A percentile compares a stretch with the other conserved stretches of the same genome.
Conservation (phyloP, 1,140 invertebrate genomes). For the Drosophila miranda region DNA sequence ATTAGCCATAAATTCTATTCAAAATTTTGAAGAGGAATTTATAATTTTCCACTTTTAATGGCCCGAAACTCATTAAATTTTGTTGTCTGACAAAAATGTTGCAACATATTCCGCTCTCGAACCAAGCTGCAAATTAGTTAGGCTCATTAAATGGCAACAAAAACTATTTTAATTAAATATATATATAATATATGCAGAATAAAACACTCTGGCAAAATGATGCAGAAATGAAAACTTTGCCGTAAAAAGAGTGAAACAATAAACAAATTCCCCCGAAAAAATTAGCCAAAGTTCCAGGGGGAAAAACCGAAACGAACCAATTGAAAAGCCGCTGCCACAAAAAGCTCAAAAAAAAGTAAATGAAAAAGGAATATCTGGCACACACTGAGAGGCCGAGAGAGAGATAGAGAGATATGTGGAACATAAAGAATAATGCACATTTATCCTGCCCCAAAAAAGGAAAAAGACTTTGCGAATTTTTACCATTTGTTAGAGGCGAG, state of each 20-base stretch:
- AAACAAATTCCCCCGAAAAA: constrained; percentile 6
- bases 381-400: constrained; percentile 6
- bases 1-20: constrained; percentile 15
- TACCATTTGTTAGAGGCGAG: constrained; percentile 57
- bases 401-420: constrained; percentile 26
- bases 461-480: not conserved
- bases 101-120: constrained; percentile 51
- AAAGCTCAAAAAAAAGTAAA: constrained; percentile 1
- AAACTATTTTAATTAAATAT: constrained; percentile 63
- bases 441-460: constrained; percentile 42
- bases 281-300: constrained; percentile 26
- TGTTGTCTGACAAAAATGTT: not conserved
- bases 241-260: constrained; percentile 13
- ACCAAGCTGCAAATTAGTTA: constrained; percentile 56
- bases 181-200: not conserved
- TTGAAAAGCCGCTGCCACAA: constrained; percentile 19
- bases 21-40: not conserved
- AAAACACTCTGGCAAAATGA: not conserved
- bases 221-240: not conserved
- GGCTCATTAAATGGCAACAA: constrained; percentile 53
- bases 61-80: constrained; percentile 36
- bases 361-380: constrained; percentile 12
- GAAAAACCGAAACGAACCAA: constrained; percentile 23
- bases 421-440: constrained; percentile 54
- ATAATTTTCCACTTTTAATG: constrained; percentile 50